Conservation (phyloP, 1,140 invertebrate species). For the Littorina saxatilis region DNA sequence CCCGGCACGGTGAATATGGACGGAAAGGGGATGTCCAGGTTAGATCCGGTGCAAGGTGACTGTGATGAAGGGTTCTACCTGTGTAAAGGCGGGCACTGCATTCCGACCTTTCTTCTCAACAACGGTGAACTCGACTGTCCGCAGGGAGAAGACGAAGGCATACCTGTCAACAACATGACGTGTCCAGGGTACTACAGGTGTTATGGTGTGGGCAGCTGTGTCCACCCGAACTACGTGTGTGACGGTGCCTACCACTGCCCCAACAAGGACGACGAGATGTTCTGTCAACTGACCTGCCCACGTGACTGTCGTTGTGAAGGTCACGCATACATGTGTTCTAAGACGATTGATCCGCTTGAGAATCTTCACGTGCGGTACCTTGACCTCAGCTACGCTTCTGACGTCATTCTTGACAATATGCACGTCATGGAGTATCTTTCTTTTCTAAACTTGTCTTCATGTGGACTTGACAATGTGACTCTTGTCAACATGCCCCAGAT, state of each 20-base stretch:
- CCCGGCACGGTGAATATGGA: background rate
- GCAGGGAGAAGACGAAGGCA: constrained; percentile 34
- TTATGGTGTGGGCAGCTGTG: background rate
- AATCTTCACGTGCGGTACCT: constrained; percentile 25
- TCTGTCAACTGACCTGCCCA: constrained; percentile 36
- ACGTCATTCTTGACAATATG: background rate
- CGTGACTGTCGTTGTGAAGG: constrained; percentile 20
- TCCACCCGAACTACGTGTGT: constrained; percentile 33
- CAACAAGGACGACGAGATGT: constrained; percentile 31
- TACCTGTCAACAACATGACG: background rate
- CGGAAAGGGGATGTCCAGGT: constrained; percentile 32
- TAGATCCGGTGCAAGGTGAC: background rate
- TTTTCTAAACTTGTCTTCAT: constrained; percentile 38
- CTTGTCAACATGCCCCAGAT: background rate
- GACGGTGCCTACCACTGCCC: constrained; percentile 37
- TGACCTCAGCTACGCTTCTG: background rate
- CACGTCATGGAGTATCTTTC: constrained; percentile 16
- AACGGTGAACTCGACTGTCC: constrained; percentile 40
- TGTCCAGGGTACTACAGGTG: constrained; percentile 32
- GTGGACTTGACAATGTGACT: background rate
- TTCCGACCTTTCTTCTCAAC: constrained; percentile 37
- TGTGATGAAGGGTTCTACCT: constrained; percentile 28
- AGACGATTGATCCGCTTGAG: background rate
- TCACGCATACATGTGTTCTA: constrained; percentile 15
- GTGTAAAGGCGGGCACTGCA: constrained; percentile 22